Conservation (phyloP, 2,888 invertebrate genomes). For the Phragmatobia fuliginosa region DNA sequence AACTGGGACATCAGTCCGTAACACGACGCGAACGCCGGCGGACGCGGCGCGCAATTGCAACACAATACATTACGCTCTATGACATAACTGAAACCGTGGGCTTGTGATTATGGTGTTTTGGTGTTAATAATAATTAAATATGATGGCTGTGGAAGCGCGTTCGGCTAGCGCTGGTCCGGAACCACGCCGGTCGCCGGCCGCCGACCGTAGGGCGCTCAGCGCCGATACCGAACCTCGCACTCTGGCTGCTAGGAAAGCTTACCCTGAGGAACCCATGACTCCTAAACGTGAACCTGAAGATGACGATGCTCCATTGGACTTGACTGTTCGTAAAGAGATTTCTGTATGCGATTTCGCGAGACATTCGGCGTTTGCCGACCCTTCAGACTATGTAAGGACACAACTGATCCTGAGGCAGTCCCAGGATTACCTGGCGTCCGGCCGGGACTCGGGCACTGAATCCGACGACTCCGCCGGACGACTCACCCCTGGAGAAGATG, state of each 20-base stretch:
- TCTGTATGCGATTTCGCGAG: conserved; percentile 83
- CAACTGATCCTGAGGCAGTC: conserved; percentile 83
- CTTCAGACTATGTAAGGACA: conserved; percentile 81
- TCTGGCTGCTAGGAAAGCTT: conserved; percentile 83
- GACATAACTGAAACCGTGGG: conserved; percentile 80
- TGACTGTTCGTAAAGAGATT: conserved; percentile 88
- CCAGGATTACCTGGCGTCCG: conserved; percentile 80
- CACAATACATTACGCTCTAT: conserved; percentile 76
- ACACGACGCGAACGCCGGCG: conserved; percentile 82
- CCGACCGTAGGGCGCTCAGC: conserved; percentile 72
- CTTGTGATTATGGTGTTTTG: conserved; percentile 80
- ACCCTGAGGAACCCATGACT: conserved; percentile 70
- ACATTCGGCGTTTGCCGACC: conserved; percentile 79
- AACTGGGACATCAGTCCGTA: conserved; percentile 90
- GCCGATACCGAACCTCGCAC: conserved; percentile 79
- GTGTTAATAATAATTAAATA: conserved; percentile 77
- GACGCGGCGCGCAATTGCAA: conserved; percentile 73
- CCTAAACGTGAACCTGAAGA: conserved; percentile 60
- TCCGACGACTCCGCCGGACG: conserved; percentile 93
- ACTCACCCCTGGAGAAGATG: conserved; percentile 87
- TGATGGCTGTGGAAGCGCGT: conserved; percentile 85
- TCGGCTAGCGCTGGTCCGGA: conserved; percentile 76
- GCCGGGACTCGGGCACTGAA: conserved; percentile 91
- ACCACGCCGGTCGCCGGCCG: conserved; percentile 66
- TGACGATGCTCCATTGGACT: conserved; percentile 92